These are phyloP conservation scores for Oenanthe oenanthe DNA, from an alignment of 2,113 vertebrate genomes.

Conservation along the genomic window DNA sequence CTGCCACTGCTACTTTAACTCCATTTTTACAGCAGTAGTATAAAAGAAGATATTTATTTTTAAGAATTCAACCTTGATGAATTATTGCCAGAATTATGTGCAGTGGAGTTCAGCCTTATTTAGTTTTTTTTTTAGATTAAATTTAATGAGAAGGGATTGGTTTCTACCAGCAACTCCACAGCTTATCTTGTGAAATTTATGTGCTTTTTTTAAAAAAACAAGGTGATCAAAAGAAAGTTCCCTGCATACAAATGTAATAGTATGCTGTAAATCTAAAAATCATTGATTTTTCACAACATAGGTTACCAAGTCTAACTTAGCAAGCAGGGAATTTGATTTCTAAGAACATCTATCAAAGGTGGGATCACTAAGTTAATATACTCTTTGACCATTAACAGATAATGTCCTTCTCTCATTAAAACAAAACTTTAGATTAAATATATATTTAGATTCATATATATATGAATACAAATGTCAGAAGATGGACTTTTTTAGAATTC, in stretches of 20 bases:
- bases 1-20: neutral
- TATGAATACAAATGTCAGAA: neutral
- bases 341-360: neutral
- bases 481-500: neutral
- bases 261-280: neutral
- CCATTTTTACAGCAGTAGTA: neutral
- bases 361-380: slow-evolving; percentile 21
- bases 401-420: neutral
- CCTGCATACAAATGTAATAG: neutral
- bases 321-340: neutral
- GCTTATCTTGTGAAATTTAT: neutral
- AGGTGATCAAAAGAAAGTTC: neutral
- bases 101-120: neutral
- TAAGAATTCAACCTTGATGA: neutral
- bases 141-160: neutral
- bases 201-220: neutral
- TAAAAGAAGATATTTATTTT: neutral
- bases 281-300: neutral
- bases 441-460: neutral
- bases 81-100: neutral
- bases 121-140: neutral
- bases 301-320: neutral
- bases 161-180: neutral
- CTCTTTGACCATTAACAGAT: neutral
- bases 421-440: neutral